A percentile compares a stretch with the other conserved stretches of the same genome.
phyloP scores from a whole-genome alignment of 2,888 invertebrate species.

The Callimorpha dominula region DNA sequence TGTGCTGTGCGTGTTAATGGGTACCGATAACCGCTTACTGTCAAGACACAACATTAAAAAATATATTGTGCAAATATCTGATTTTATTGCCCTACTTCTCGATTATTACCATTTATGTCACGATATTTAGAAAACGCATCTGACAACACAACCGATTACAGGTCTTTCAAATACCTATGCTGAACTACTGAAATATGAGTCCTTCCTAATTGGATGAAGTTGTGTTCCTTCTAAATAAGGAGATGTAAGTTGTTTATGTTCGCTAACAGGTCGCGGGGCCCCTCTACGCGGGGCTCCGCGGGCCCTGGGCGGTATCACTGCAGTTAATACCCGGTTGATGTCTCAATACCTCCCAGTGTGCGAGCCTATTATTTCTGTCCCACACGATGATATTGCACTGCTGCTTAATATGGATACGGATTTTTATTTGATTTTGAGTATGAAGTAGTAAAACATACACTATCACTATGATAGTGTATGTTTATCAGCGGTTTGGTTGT shows the following conservation, averaged over 20 bases:
- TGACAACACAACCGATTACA: background rate
- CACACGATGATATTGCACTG: conserved; percentile 75
- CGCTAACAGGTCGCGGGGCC: conserved; percentile 12
- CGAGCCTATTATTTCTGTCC: conserved; percentile 85
- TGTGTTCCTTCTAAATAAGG: conserved; percentile 1
- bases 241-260: conserved; percentile 7
- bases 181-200: background rate
- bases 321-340: conserved; percentile 80
- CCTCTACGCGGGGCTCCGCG: background rate
- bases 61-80: too few relatives aligned
- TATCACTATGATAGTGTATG: too few relatives aligned
- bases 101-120: background rate
- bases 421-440: conserved; percentile 2
- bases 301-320: conserved; percentile 45
- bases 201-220: background rate
- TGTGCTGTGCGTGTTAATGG: too few relatives aligned
- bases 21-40: too few relatives aligned
- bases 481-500: too few relatives aligned
- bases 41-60: too few relatives aligned
- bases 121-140: background rate
- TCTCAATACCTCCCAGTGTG: conserved; percentile 87
- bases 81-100: too few relatives aligned
- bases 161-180: background rate
- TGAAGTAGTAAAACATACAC: too few relatives aligned
- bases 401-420: conserved; percentile 57